Base-by-base conservation (phyloP, 2,113 vertebrate species). In the Chroicocephalus ridibundus region DNA sequence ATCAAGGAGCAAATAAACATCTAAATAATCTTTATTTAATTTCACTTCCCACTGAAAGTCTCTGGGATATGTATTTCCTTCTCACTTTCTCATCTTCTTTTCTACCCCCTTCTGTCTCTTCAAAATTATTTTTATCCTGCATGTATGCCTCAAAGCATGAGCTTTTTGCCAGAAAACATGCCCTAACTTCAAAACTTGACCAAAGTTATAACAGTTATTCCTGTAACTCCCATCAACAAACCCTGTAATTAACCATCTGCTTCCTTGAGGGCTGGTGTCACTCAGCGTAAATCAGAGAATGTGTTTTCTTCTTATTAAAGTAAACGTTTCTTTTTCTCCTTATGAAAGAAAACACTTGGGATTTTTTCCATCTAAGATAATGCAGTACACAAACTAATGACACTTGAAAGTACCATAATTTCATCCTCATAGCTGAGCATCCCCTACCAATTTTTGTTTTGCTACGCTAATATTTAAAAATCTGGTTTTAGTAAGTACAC, bases 191-290 rank as follows among this genome's bases (percentile, higher is more conserved):
- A 68, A 86, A 93, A 85, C 10, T 86, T 65, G 27, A 93, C 46
- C 1, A 0, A 77, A 84, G 42, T 81, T 84, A 6, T 21, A 83
- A 61, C 6, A 58, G 25, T 47, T 90, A 70, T 46, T 80, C 46
- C 32, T 83, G 17, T 42, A 92, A 91, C 15, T 15, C 27, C 29
- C 21, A 61, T 65, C 22, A 92, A 88, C 22, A 18, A 93, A 49
- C 8, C 7, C 31, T 26, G 19, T 77, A 90, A 86, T 94, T 91
- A 93, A 81, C 61, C 26, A 54, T 51, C 40, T 86, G 46, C 40
- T 94, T 92, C 80, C 71, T 69, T 66, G 13, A 96, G 82, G 82
- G 44, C 25, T 78, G 13, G 15, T 93, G 61, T 95, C 82, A 94
- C 54, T 93, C 62, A 76, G 47, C 15, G 90, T 66, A 88, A 91